Evolutionary conservation across 1,140 invertebrate species (phyloP).

Genomic region (Drosophila ohnishii): DNA sequence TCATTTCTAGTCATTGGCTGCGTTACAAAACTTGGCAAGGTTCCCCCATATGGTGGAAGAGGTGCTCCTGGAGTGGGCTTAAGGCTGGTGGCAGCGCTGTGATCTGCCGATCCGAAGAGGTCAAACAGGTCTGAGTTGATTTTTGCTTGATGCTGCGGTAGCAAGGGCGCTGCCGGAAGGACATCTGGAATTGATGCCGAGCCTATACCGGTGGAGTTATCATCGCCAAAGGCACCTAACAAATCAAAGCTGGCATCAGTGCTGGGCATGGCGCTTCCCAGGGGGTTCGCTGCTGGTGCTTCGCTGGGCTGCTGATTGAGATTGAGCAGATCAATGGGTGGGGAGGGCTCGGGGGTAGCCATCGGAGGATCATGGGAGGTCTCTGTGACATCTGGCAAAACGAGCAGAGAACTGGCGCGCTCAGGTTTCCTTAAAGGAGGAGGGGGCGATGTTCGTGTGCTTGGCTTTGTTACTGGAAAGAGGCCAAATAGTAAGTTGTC

Average conservation of each 20-base stretch:
- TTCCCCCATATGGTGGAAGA: constrained; percentile 52
- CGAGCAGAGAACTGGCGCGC: constrained; percentile 57
- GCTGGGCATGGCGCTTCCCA: constrained; percentile 81
- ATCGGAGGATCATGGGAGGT: constrained; percentile 59
- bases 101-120: constrained; percentile 71
- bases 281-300: constrained; percentile 42
- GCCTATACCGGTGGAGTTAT: constrained; percentile 73
- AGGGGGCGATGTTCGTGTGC: constrained; percentile 25
- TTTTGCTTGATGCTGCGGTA: constrained; percentile 54
- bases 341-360: constrained; percentile 68
- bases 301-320: constrained; percentile 81
- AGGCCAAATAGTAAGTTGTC: not conserved
- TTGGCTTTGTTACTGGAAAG: constrained; percentile 77
- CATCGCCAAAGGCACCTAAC: constrained; percentile 85
- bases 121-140: constrained; percentile 74
- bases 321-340: constrained; percentile 84
- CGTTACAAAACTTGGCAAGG: constrained; percentile 61
- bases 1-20: constrained; percentile 65
- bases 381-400: constrained; percentile 78
- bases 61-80: constrained; percentile 39
- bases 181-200: constrained; percentile 77
- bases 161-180: constrained; percentile 42
- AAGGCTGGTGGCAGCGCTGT: constrained; percentile 35
- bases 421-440: constrained; percentile 30
- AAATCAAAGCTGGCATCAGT: constrained; percentile 86